These are phyloP conservation scores for Parapristionchus giblindavisi DNA, from an alignment of 2,888 invertebrate species.

Conservation along the genomic window DNA sequence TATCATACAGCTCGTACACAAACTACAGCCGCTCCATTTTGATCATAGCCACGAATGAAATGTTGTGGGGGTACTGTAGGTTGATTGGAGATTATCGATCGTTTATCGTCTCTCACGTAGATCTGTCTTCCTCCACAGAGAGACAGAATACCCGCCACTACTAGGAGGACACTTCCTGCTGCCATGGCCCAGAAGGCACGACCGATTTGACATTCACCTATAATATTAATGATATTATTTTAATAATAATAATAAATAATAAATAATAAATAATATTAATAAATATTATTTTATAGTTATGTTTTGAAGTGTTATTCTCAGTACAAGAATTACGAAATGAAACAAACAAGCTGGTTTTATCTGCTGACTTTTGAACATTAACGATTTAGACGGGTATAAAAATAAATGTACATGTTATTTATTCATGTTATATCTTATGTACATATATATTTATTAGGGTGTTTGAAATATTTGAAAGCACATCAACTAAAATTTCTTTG, in stretches of 20 bases:
- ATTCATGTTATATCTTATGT: no score
- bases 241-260: neutral
- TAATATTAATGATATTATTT: neutral
- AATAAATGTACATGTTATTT: no score
- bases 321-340: no score
- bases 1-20: neutral
- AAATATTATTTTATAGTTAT: no score
- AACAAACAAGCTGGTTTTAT: no score
- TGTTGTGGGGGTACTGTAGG: neutral
- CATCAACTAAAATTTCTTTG: no score
- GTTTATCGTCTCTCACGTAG: neutral
- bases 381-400: no score
- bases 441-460: no score
- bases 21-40: slow-evolving; percentile 2
- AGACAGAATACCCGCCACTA: slow-evolving; percentile 23
- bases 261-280: no score
- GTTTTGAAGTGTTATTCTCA: no score
- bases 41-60: slow-evolving; percentile 23
- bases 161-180: slow-evolving; percentile 9
- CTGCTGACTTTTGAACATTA: no score
- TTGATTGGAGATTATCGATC: neutral
- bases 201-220: slow-evolving; percentile 33
- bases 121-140: slow-evolving; percentile 36
- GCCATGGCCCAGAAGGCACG: slow-evolving; percentile 27
- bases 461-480: no score